phyloP scores from a whole-genome alignment of 2,113 vertebrate genomes.

The Gracilinanus agilis region DNA sequence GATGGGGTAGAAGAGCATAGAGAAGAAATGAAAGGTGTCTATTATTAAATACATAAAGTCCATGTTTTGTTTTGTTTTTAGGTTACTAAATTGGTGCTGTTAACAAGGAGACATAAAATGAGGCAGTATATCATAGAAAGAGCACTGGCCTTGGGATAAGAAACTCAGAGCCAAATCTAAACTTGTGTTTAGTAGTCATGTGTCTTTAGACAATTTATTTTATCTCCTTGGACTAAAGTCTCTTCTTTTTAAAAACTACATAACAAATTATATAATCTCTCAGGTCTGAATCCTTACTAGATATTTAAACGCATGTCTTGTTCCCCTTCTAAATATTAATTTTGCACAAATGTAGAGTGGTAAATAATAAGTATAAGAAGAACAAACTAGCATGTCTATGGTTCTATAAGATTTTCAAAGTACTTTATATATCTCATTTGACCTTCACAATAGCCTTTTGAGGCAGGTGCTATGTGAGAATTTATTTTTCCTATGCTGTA shows the following conservation, averaged over 20 bases:
- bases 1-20: background rate
- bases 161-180: background rate
- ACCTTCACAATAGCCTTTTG: background rate
- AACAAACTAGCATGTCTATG: background rate
- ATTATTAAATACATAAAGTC: background rate
- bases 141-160: background rate
- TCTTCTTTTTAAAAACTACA: background rate
- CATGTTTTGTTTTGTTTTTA: background rate
- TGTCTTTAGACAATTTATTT: background rate
- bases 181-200: background rate
- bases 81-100: background rate
- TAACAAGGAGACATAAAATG: background rate
- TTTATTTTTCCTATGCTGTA: no score
- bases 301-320: background rate
- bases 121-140: background rate
- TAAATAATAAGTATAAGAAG: no score
- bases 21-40: background rate
- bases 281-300: background rate
- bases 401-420: background rate
- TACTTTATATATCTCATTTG: background rate
- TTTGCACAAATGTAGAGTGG: background rate
- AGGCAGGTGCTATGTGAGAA: background rate
- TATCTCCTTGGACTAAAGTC: background rate
- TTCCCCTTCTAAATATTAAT: background rate
- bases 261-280: background rate